Evolutionary conservation across 2,113 vertebrate genomes (phyloP).

Genomic region (Marcusenius ussheri): DNA sequence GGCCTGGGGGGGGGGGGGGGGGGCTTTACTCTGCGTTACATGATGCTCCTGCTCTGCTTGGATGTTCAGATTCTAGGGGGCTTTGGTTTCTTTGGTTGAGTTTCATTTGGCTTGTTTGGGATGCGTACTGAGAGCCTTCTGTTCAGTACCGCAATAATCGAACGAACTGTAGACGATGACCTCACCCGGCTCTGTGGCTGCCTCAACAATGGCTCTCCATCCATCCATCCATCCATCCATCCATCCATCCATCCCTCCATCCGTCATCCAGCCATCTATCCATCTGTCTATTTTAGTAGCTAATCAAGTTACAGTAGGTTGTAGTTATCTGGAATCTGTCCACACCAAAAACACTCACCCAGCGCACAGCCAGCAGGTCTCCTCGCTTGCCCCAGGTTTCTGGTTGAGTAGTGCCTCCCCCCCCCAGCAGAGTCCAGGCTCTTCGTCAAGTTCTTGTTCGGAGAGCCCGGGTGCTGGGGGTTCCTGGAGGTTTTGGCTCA

Average conservation of each 20-base stretch:
- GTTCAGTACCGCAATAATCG: neutral
- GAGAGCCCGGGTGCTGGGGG: neutral
- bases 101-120: neutral
- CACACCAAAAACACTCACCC: neutral
- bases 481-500: slow-evolving; percentile 16
- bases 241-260: neutral
- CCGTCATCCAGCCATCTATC: neutral
- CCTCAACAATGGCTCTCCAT: neutral
- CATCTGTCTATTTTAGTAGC: neutral
- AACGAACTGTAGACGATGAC: neutral
- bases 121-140: neutral
- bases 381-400: neutral
- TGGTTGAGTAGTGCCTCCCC: neutral
- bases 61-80: neutral
- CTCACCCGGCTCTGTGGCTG: neutral
- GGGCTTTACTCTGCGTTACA: neutral
- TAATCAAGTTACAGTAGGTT: neutral
- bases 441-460: neutral
- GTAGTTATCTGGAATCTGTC: neutral
- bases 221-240: neutral
- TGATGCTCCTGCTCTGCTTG: neutral
- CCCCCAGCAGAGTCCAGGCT: neutral
- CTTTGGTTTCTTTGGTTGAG: neutral
- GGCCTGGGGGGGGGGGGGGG: too few relatives aligned
- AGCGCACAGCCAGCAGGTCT: neutral